These are phyloP conservation scores for Smutsia temminckii DNA, from an alignment of 2,797 vertebrate species.

Conservation along the genomic window DNA sequence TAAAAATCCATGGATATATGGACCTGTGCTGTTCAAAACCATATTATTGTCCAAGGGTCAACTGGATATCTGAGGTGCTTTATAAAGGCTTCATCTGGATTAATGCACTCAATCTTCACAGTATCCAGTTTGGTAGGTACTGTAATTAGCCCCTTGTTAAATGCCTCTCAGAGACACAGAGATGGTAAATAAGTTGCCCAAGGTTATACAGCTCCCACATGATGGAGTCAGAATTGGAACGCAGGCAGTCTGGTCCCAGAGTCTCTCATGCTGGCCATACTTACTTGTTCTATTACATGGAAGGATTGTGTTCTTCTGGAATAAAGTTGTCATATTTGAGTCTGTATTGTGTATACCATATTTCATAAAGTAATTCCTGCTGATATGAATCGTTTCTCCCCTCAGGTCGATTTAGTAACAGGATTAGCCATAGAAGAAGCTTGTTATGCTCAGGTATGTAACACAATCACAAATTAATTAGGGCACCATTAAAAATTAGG, in stretches of 20 bases:
- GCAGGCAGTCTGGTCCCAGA: background rate
- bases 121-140: background rate
- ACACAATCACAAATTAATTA: background rate
- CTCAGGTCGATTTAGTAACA: conserved; percentile 95
- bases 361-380: background rate
- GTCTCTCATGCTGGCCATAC: background rate
- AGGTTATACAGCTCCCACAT: background rate
- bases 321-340: background rate
- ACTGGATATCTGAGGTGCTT: no score
- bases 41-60: no score
- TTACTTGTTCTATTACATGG: no score
- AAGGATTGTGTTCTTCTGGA: background rate
- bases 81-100: background rate
- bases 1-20: no score
- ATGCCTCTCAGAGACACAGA: background rate
- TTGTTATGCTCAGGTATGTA: conserved; percentile 96
- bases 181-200: no score
- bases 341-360: background rate
- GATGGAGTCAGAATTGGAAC: background rate
- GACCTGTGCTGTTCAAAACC: no score
- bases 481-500: background rate
- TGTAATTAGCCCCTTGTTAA: background rate
- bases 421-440: conserved; percentile 98
- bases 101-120: background rate
- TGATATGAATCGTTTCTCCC: conserved; percentile 61